Evolutionary conservation across 2,113 vertebrate genomes (phyloP).

Genomic region (Gavialis gangeticus): DNA sequence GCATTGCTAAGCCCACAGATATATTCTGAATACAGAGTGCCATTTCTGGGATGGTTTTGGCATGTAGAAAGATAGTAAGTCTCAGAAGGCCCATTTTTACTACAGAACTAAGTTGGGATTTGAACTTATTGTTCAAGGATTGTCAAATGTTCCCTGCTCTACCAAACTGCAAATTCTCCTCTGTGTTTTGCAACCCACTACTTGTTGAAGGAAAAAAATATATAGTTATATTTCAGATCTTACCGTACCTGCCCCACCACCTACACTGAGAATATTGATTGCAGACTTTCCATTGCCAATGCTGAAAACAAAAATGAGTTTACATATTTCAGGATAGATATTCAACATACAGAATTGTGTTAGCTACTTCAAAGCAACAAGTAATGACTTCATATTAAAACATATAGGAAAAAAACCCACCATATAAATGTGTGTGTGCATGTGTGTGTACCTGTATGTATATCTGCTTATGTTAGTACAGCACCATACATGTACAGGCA

Average conservation of each 20-base stretch:
- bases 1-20: not conserved
- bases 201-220: not conserved
- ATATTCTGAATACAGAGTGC: not conserved
- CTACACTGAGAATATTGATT: slow-evolving; percentile 87
- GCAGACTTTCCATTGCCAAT: slow-evolving; percentile 79
- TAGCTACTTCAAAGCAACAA: not conserved
- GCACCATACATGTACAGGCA: accelerated
- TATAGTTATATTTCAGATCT: not conserved
- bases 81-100: not conserved
- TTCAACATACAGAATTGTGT: not conserved
- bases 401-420: not conserved
- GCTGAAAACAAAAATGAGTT: slow-evolving; percentile 74
- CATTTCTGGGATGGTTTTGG: not conserved
- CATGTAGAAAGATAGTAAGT: not conserved
- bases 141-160: not conserved
- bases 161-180: not conserved
- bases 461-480: not conserved
- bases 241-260: slow-evolving; percentile 88
- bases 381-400: not conserved
- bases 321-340: slow-evolving; percentile 23
- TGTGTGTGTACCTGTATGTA: not conserved
- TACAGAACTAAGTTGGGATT: not conserved
- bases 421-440: accelerated
- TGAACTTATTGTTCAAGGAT: not conserved
- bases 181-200: not conserved